phyloP scores from a whole-genome alignment of 2,888 invertebrate genomes.

The Unio delphinus region DNA sequence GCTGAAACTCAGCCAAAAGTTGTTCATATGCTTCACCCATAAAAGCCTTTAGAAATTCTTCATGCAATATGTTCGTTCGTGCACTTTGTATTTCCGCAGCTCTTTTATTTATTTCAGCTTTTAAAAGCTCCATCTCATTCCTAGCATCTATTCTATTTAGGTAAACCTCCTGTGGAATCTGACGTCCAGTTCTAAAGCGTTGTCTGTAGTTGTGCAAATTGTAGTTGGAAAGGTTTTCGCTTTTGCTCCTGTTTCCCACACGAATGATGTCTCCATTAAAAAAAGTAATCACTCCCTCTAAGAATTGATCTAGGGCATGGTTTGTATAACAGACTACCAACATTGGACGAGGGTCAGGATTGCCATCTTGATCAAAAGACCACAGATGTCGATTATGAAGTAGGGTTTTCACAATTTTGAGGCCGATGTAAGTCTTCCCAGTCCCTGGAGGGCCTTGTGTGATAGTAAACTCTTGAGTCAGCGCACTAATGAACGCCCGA shows the following conservation, averaged over 20 bases:
- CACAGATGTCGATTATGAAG: constrained; percentile 75
- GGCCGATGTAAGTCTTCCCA: constrained; percentile 86
- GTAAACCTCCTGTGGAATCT: constrained; percentile 24
- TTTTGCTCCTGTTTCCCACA: constrained; percentile 63
- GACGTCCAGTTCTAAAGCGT: constrained; percentile 19
- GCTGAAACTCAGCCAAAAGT: constrained; percentile 19
- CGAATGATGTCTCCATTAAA: constrained; percentile 54
- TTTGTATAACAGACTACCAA: constrained; percentile 70
- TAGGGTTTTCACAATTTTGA: constrained; percentile 80
- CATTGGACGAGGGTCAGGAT: constrained; percentile 57
- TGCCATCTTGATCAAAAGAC: constrained; percentile 49
- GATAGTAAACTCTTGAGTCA: constrained; percentile 65
- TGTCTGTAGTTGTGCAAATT: constrained; percentile 31
- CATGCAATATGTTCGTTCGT: constrained; percentile 50
- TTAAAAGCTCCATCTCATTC: constrained; percentile 36
- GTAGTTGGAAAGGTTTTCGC: constrained; percentile 45
- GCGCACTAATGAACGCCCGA: constrained; percentile 57
- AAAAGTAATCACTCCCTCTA: constrained; percentile 65
- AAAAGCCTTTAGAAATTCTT: constrained; percentile 36
- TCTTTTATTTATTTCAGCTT: constrained; percentile 35
- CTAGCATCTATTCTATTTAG: constrained; percentile 25
- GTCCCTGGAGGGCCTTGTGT: constrained; percentile 85
- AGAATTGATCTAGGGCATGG: constrained; percentile 71
- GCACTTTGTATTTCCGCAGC: constrained; percentile 41
- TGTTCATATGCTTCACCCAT: constrained; percentile 18